phyloP scores from a whole-genome alignment of 2,888 invertebrate genomes.

The Epistrophella euchroma region DNA sequence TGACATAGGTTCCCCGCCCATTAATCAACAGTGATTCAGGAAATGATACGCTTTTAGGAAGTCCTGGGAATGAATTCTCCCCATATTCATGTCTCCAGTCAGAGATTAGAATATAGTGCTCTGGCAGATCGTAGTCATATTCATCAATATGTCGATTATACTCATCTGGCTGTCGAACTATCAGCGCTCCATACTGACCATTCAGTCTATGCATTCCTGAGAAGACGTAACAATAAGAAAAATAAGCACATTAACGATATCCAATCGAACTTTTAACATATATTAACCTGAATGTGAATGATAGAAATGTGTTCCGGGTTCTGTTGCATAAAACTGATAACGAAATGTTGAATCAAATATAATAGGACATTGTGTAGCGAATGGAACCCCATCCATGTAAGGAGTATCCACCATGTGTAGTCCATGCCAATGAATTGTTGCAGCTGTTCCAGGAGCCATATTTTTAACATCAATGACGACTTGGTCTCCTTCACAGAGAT shows the following conservation, averaged over 20 bases:
- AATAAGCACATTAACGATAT: neutral
- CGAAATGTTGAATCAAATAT: slow-evolving; percentile 87
- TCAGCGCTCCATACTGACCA: slow-evolving; percentile 90
- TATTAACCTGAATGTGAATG: slow-evolving; percentile 76
- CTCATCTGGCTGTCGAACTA: slow-evolving; percentile 88
- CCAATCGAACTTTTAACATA: no score
- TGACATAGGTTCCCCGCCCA: slow-evolving; percentile 78
- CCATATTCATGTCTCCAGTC: slow-evolving; percentile 91
- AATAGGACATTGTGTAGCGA: slow-evolving; percentile 93
- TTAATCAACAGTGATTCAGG: slow-evolving; percentile 80
- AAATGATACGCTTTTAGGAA: slow-evolving; percentile 75
- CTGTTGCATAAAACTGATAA: slow-evolving; percentile 88
- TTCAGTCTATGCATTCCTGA: slow-evolving; percentile 90
- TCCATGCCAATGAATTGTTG: slow-evolving; percentile 95
- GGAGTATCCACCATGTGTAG: slow-evolving; percentile 90
- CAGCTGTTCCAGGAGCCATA: slow-evolving; percentile 89
- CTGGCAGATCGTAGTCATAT: slow-evolving; percentile 89
- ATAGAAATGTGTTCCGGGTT: slow-evolving; percentile 93
- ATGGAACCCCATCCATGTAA: slow-evolving; percentile 94
- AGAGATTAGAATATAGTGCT: slow-evolving; percentile 89
- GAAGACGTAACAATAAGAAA: neutral
- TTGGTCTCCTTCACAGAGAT: slow-evolving; percentile 92
- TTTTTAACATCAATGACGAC: slow-evolving; percentile 92
- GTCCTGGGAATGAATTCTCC: slow-evolving; percentile 79
- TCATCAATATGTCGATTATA: slow-evolving; percentile 85